Evolutionary conservation across 2,888 invertebrate species (phyloP).

Genomic region (Euzophera pinguis): DNA sequence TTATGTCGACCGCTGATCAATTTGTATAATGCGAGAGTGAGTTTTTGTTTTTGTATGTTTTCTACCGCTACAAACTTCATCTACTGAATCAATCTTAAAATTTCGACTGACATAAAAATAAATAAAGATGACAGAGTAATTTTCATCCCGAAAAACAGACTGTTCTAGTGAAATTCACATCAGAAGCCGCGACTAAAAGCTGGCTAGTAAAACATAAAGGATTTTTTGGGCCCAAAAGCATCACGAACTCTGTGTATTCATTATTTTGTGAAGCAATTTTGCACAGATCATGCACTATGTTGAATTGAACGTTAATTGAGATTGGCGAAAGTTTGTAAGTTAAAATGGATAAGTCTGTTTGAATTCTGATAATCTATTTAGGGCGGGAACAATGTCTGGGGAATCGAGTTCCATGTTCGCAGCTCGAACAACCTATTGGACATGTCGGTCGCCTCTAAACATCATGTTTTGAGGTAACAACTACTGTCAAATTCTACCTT

Average conservation of each 20-base stretch:
- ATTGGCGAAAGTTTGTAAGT: slow-evolving; percentile 21
- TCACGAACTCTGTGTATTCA: neutral
- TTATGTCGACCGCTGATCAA: too few species aligned
- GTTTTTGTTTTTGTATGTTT: too few species aligned
- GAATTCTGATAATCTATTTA: slow-evolving; percentile 19
- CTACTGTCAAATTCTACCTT: neutral
- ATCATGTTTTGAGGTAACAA: neutral
- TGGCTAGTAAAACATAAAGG: too few species aligned
- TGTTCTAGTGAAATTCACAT: too few species aligned
- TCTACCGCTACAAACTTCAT: too few species aligned
- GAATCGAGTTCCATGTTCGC: neutral
- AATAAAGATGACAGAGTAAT: too few species aligned
- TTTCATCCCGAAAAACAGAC: too few species aligned
- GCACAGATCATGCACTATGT: slow-evolving; percentile 36
- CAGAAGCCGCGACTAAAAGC: too few species aligned
- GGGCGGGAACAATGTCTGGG: slow-evolving; percentile 13
- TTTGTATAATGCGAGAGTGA: too few species aligned
- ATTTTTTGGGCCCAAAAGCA: too few species aligned
- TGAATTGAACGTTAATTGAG: slow-evolving; percentile 21
- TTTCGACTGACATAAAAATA: too few species aligned
- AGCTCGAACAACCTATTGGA: neutral
- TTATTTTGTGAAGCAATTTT: slow-evolving; percentile 27
- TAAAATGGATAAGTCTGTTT: slow-evolving; percentile 19
- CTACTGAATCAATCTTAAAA: too few species aligned
- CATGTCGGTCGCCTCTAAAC: neutral